phyloP scores from a whole-genome alignment of 2,113 vertebrate genomes.

The Pangasianodon hypophthalmus region DNA sequence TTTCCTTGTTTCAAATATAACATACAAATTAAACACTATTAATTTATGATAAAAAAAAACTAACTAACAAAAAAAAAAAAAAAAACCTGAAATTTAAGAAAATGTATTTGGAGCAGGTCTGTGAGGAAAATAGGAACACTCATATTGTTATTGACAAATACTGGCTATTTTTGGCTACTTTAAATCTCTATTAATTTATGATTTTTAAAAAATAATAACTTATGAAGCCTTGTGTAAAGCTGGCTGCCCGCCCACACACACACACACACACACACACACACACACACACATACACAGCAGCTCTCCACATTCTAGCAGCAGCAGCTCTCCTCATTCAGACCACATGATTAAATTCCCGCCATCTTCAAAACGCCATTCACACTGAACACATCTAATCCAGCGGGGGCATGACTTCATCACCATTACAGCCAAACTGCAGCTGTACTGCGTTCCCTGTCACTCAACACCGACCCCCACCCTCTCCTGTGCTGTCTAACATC shows the following conservation, averaged over 20 bases:
- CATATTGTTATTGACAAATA: too few species aligned
- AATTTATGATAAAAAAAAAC: not conserved
- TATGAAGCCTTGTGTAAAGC: too few species aligned
- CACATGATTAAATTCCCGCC: slow-evolving; percentile 46
- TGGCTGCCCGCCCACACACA: not conserved
- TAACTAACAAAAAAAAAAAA: too few species aligned
- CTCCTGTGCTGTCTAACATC: not conserved
- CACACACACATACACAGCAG: not conserved
- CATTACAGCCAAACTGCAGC: not conserved
- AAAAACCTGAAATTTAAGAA: too few species aligned
- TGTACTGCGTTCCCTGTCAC: too few species aligned
- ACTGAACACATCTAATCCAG: slow-evolving; percentile 3
- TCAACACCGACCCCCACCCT: too few species aligned
- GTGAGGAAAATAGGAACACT: too few species aligned
- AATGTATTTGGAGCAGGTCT: too few species aligned
- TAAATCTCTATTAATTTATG: not conserved
- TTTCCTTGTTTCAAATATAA: not conserved
- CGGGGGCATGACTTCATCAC: slow-evolving; percentile 17
- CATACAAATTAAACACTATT: too few species aligned
- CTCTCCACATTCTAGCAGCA: not conserved
- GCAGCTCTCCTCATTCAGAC: not conserved
- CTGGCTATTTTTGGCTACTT: too few species aligned
- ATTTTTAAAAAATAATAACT: not conserved
- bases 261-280: not conserved
- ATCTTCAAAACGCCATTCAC: slow-evolving; percentile 42